Evolutionary conservation across 2,113 vertebrate species (phyloP).

Genomic region (Potamarius usumacintae): DNA sequence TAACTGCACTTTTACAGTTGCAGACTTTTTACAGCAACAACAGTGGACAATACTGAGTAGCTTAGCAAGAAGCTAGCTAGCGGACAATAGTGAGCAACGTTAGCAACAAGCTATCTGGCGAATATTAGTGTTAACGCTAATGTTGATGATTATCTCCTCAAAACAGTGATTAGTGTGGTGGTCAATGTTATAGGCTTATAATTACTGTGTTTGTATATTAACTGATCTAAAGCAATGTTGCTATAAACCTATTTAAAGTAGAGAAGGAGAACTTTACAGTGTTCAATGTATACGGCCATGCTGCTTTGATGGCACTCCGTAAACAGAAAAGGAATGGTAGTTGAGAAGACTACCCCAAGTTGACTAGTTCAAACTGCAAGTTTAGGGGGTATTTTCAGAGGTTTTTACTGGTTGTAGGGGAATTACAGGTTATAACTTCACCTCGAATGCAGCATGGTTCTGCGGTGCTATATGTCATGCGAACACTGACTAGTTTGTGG

Average conservation of each 20-base stretch:
- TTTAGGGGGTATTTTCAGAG: too few relatives aligned
- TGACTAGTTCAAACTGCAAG: neutral
- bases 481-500: neutral
- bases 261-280: neutral
- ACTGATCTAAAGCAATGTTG: neutral
- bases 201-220: neutral
- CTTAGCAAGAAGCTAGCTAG: too few relatives aligned
- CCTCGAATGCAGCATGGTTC: neutral
- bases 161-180: neutral
- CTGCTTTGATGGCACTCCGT: neutral
- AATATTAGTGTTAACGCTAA: too few relatives aligned
- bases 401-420: neutral
- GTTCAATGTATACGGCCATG: neutral
- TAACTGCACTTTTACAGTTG: too few relatives aligned
- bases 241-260: too few relatives aligned
- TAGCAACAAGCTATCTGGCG: too few relatives aligned
- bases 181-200: neutral
- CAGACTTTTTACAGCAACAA: too few relatives aligned
- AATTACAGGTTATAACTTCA: neutral
- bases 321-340: neutral
- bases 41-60: too few relatives aligned
- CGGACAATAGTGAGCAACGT: too few relatives aligned
- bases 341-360: neutral
- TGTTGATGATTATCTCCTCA: too few relatives aligned
- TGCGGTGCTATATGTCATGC: neutral